Evolutionary conservation across 2,797 vertebrate genomes (phyloP).

Genomic region (Pseudochromis fuscus): DNA sequence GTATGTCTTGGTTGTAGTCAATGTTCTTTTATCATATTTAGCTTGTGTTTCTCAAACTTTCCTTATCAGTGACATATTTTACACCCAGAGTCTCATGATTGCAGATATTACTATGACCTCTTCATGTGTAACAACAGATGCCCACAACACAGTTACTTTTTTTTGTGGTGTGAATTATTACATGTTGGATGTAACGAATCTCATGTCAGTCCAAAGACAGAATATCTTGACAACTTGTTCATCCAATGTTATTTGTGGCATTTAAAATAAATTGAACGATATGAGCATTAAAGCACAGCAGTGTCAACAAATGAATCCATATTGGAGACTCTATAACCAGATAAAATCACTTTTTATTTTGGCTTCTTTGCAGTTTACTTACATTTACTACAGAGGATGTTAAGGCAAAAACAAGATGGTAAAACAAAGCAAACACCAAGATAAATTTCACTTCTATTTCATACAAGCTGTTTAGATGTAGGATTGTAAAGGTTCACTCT

Average conservation of each 20-base stretch:
- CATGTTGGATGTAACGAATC: constrained; percentile 8
- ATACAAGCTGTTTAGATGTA: neutral
- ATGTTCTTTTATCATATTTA: constrained; percentile 7
- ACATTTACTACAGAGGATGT: constrained; percentile 5
- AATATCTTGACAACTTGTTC: neutral
- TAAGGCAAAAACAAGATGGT: neutral
- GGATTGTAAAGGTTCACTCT: neutral
- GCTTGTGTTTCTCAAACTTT: neutral
- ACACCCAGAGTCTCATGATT: no score
- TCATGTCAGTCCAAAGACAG: constrained; percentile 2
- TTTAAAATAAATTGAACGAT: constrained; percentile 46
- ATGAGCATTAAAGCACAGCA: neutral
- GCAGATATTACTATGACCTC: no score
- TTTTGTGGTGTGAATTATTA: neutral
- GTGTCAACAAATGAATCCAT: neutral
- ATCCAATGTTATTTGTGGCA: constrained; percentile 18
- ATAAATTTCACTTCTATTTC: neutral
- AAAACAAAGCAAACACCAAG: neutral
- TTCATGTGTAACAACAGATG: no score
- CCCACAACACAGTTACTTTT: no score
- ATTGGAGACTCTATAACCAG: neutral
- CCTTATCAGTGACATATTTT: neutral
- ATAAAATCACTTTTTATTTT: constrained; percentile 36
- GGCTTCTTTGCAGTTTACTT: constrained; percentile 4
- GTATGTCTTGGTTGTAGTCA: neutral